Evolutionary conservation across 2,888 invertebrate genomes (phyloP), one percentile per base, ranked within the genome.

Genomic region (Xylota segnis): DNA sequence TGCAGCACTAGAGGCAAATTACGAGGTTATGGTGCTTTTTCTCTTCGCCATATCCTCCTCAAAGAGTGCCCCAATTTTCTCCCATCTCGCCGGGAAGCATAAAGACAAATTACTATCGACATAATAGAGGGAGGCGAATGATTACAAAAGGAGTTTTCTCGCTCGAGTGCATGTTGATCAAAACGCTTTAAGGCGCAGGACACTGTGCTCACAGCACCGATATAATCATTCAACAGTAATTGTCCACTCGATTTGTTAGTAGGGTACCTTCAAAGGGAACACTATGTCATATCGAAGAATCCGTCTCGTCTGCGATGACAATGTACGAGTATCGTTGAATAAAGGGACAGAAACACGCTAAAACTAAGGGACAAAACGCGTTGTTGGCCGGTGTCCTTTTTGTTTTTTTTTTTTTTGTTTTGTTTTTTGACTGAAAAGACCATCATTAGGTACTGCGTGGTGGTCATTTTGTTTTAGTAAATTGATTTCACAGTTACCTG

Each of bases 401-500:
- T 45, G n/a, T n/a, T n/a, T n/a, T n/a, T n/a, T n/a, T n/a, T n/a
- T n/a, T n/a, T n/a, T n/a, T n/a, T n/a, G 23, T 23, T 23, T 47
- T 14, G 18, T 32, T 58, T 58, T 52, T 14, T 14, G n/a, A 45
- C 2, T 43, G 43, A 23, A 58, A 70, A 47, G 23, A 18, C 37
- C 47, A 58, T 61, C 40, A 52, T 61, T 50, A 23, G 23, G 23
- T 23, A 61, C 47, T 59, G 58, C 52, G 72, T 72, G 61, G 16
- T 6, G 27, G 27, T 37, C n/a, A 52, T 72, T 61, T 50, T 59
- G 29, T 61, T 72, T 72, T 72, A 52, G 61, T 50, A 37, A 72
- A 72, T 61, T 72, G 61, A 72, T 72, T 72, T 61, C 61, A 16
- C 50, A 72, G 59, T 72, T 45, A 72, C 72, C 61, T 72, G 52